Base-by-base conservation (phyloP, 2,888 invertebrate species). In the Nemurella pictetii region DNA sequence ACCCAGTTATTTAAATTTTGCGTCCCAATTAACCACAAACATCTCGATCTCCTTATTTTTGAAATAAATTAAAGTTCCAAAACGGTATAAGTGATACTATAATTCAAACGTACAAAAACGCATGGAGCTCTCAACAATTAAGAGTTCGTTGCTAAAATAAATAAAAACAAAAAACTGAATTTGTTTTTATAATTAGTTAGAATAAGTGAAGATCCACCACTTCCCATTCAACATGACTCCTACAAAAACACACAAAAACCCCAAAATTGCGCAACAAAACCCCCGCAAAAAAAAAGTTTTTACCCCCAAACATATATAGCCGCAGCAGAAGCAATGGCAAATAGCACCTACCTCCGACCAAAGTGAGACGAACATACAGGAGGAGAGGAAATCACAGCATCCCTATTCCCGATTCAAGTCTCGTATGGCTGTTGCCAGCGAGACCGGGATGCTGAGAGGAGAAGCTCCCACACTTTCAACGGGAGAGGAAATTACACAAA, bases 401-500 rank as follows among this genome's bases (percentile, higher is more conserved):
- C 80, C 36, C 80, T 81, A 20, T 30, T 81, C 80, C 5, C 80
- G 28, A 80, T 80, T 28, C 80, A 80, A 12, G 80, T 30, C 80
- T 28, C 80, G 80, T 20, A 30, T 25, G 20, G 28, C 77, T 28
- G 80, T 12, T 77, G 30, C 80, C n/a, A 30, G 73, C 73, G 20
- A 5, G 32, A 3, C 55, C 5, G 75, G 28, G 75, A 25, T 9
- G 7, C 15, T 1, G 75, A 15, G 28, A 75, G 28, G 75, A n/a
- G 75, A 3, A n/a, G 75, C 75, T 75, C 75, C n/a, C 7, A 36
- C 55, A 26, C 84, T 28, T 74, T 84, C 86, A 84, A 85, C 89
- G 89, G 89, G 88, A 89, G 88, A 90, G 90, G 90, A 90, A 90
- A 90, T 90, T 90, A 90, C 90, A 90, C 90, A 90, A 90, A 90